Evolutionary conservation across 2,888 invertebrate genomes (phyloP), one percentile per base, ranked within the genome.

Genomic region (Atethmia centrago): DNA sequence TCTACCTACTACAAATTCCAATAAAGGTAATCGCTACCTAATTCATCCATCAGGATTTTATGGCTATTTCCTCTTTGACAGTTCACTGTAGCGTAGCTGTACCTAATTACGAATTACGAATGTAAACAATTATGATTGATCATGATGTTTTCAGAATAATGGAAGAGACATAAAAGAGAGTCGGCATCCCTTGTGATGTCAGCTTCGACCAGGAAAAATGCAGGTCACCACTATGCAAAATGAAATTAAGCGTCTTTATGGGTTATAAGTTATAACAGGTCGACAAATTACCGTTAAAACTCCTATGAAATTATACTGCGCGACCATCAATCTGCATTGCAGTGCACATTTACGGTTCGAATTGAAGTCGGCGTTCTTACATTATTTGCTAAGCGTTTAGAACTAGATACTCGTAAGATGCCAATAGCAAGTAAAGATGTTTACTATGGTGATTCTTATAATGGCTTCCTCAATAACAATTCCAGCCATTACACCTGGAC

Each of bases 391-490:
- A 78, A 69, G 40, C 56, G 56, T 53, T 76, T 53, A 74, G 49
- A 40, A 40, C 49, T 19, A 36, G 36, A 36, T 36, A 70, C 68
- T 25, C 1, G 28, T 40, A 61, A 40, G 71, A 73, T 74, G 58
- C 56, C 69, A 68, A 79, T 74, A 49, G 74, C 51, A 59, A 63
- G 80, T 51, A 79, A 63, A 62, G 40, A 78, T 71, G 56, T 78
- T 83, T 66, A 73, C n/a, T 58, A 75, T 71, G 49, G 79, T 74
- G 63, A 56, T 68, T 74, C 73, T 61, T 42, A 21, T 79, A 82
- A 86, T 85, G 51, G 63, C 70, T 86, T 85, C 86, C 86, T 86
- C 73, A 70, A 73, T 75, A 68, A 56, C 63, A 62, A 71, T 55
- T 61, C 65, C 16, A 56, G 61, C 31, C 67, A 80, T 82, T 78